Conservation (phyloP, 2,113 vertebrate genomes). For the Columbina picui region DNA sequence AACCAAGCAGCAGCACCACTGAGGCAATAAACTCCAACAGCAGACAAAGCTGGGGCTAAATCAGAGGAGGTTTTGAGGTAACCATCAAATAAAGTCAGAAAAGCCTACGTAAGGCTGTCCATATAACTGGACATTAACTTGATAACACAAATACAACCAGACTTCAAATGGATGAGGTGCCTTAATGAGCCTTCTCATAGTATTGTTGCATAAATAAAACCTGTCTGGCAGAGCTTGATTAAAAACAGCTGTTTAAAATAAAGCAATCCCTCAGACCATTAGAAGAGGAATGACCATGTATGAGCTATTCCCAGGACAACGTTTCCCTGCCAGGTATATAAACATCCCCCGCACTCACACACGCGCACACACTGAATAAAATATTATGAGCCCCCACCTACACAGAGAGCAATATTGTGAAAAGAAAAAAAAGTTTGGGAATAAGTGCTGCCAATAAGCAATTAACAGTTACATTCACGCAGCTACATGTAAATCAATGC, state of each 20-base stretch:
- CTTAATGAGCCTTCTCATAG: not conserved
- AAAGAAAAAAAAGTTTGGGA: not conserved
- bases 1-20: not conserved
- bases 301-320: not conserved
- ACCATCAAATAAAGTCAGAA: not conserved
- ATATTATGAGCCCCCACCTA: not conserved
- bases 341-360: not conserved
- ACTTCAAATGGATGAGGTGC: not conserved
- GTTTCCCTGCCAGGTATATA: slow-evolving; percentile 23
- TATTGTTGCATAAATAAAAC: not conserved
- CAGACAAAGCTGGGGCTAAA: rapidly evolving
- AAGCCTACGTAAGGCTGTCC: not conserved
- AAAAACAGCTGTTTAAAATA: not conserved
- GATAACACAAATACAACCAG: not conserved
- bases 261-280: not conserved
- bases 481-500: not conserved
- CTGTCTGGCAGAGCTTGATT: not conserved
- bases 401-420: not conserved
- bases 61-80: rapidly evolving
- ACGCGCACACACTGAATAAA: not conserved
- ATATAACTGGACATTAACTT: not conserved
- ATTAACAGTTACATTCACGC: not conserved
- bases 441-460: not conserved
- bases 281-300: not conserved
- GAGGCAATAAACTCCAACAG: too few relatives aligned